Conservation (phyloP, 2,113 vertebrate genomes). For the Eleginops maclovinus region DNA sequence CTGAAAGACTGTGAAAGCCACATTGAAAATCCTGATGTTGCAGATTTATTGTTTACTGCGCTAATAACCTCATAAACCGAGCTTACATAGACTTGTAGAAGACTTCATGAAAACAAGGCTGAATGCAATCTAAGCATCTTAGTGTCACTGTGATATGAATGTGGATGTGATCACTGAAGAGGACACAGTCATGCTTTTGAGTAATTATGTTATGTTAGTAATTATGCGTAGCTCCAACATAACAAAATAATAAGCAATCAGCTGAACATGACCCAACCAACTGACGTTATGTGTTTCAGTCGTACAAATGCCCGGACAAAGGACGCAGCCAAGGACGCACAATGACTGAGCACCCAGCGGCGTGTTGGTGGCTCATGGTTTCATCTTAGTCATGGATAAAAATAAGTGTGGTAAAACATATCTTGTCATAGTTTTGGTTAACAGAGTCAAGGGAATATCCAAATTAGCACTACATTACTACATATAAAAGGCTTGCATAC, state of each 20-base stretch:
- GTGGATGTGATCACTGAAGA: neutral
- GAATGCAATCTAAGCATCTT: conserved; percentile 2
- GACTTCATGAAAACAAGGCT: neutral
- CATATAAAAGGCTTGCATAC: neutral
- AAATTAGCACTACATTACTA: neutral
- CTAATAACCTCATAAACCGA: neutral
- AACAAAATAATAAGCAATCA: too few species aligned
- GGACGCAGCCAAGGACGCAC: too few species aligned
- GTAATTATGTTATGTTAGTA: conserved; percentile 29
- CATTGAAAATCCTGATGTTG: neutral
- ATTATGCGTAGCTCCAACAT: too few species aligned
- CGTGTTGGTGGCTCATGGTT: too few species aligned
- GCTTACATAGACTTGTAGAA: neutral
- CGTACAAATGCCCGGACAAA: too few species aligned
- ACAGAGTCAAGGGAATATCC: too few species aligned
- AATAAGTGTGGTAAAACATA: too few species aligned
- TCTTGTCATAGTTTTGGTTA: too few species aligned
- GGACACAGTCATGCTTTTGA: neutral
- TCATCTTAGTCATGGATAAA: too few species aligned
- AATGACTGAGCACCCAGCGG: too few species aligned
- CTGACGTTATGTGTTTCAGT: too few species aligned
- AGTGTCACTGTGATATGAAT: neutral
- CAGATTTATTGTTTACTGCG: conserved; percentile 1
- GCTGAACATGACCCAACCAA: too few species aligned
- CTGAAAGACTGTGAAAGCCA: conserved; percentile 7